Conservation (phyloP, 2,797 vertebrate genomes). For the Alfaro cultratus region DNA sequence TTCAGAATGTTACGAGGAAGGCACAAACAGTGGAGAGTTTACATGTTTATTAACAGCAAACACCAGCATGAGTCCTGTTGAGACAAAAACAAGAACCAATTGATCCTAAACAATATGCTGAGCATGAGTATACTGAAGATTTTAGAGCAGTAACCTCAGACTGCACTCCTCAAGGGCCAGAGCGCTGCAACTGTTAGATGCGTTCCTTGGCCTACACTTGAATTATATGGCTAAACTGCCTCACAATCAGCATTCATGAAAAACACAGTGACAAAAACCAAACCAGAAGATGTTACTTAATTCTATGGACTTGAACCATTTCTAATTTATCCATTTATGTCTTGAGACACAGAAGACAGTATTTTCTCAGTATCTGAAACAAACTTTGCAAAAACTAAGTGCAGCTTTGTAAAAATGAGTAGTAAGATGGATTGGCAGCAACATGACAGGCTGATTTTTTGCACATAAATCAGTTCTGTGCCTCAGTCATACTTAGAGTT, state of each 20-base stretch:
- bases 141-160: too few relatives aligned
- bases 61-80: neutral
- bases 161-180: too few relatives aligned
- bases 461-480: neutral
- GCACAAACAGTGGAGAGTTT: too few relatives aligned
- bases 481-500: conserved; percentile 88
- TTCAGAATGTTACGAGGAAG: neutral
- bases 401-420: neutral
- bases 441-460: neutral
- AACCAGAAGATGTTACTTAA: neutral
- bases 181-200: too few relatives aligned
- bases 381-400: neutral
- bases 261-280: neutral
- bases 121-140: neutral
- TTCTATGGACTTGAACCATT: too few relatives aligned
- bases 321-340: too few relatives aligned
- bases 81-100: too few relatives aligned
- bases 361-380: neutral
- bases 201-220: too few relatives aligned
- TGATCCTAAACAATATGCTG: neutral
- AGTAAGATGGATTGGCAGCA: neutral
- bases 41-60: too few relatives aligned
- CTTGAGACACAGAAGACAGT: neutral
- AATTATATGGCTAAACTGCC: too few relatives aligned
- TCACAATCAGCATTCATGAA: too few relatives aligned